Evolutionary conservation across 92 coral and sea anemone genomes (phyloP).

Genomic region (Actinostola sp.): DNA sequence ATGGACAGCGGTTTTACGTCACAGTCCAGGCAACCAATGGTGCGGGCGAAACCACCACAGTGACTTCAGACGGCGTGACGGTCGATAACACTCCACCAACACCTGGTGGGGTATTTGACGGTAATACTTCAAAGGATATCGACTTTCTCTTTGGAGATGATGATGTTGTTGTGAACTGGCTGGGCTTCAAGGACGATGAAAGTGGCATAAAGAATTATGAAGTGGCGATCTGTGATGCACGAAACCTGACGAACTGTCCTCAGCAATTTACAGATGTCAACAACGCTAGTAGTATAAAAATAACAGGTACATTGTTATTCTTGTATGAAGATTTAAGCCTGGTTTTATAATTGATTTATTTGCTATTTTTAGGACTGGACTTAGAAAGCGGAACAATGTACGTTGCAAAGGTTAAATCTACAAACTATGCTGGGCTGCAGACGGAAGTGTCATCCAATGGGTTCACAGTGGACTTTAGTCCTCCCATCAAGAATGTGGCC

Average conservation of each 20-base stretch:
- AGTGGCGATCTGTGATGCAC: constrained; percentile 79
- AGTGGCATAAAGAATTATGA: constrained; percentile 74
- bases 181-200: constrained; percentile 72
- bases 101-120: constrained; percentile 72
- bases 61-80: constrained; percentile 86
- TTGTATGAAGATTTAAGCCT: background rate
- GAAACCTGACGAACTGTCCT: constrained; percentile 66
- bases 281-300: constrained; percentile 54
- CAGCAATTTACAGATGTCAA: constrained; percentile 69
- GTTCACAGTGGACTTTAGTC: constrained; percentile 77
- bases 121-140: constrained; percentile 53
- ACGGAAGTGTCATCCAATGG: constrained; percentile 72
- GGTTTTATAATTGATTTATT: background rate
- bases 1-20: constrained; percentile 74
- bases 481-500: constrained; percentile 62
- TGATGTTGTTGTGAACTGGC: constrained; percentile 74
- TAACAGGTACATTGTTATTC: constrained; percentile 43
- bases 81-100: constrained; percentile 84
- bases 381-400: constrained; percentile 76
- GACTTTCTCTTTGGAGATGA: constrained; percentile 69
- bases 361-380: constrained; percentile 59
- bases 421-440: constrained; percentile 74
- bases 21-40: constrained; percentile 87
- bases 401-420: constrained; percentile 66
- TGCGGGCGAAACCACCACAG: constrained; percentile 68